Evolutionary conservation across 2,113 vertebrate genomes (phyloP), one percentile per base, ranked within the genome.

Genomic region (Vidua macroura): DNA sequence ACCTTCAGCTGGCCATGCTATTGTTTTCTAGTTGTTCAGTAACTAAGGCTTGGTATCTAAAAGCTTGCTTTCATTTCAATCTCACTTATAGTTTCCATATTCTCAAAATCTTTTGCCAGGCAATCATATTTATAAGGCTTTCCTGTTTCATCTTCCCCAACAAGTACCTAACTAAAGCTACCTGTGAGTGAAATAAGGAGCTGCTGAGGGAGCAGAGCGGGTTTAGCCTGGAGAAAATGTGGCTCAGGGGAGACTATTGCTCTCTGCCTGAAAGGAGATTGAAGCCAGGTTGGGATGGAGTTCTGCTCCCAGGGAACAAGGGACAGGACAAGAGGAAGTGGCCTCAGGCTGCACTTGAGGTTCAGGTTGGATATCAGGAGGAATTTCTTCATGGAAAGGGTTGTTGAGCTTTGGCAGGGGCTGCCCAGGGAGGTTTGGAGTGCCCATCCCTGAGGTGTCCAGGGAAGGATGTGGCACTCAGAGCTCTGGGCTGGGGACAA

Each of bases 321-420:
- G 7, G 25, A 43, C 15, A 43, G 48, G 31, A 43, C 1, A 5
- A 56, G 35, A 49, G 48, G 41, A 31, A 8, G 12, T 7, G 15
- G 18, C 22, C 10, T 63, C 35, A 55, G 2, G 15, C 2, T 63
- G 18, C 12, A 3, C 27, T 30, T 35, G 35, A 77, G 22, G 2
- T 2, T 56, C 22, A 48, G 14, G 4, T 1, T 49, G 49, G 10
- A 17, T 11, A 49, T 2, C 31, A 56, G 35, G 10, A 55, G 2
- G 6, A 43, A 63, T 70, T 83, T 56, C 14, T 4, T 0, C 63
- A 27, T 3, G 1, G 7, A 56, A 63, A 24, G 10, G 7, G 8
- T 62, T 2, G 11, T 35, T 1, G 33, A 9, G 19, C 27, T 2
- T 24, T 28, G 13, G 25, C 0, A 44, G 6, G 35, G 9, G 22